A percentile compares a stretch with the other conserved stretches of the same genome.
Conservation (phyloP, 2,113 vertebrate genomes). For the Lathamus discolor region DNA sequence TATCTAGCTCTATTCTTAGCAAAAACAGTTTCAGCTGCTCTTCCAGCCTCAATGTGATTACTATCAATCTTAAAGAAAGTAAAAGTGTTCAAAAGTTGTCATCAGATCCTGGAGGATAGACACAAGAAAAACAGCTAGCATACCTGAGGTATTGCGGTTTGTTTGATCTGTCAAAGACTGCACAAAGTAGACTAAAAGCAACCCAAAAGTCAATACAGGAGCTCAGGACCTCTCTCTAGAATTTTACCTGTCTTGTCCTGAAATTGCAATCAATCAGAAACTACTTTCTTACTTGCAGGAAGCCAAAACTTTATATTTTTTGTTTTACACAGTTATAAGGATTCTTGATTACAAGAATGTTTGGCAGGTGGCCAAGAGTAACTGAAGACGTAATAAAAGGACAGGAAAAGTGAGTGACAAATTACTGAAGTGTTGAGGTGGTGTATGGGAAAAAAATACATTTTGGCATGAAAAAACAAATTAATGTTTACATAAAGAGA, state of each 20-base stretch:
- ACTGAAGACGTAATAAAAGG: background rate
- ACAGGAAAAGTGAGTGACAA: background rate
- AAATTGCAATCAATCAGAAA: slow-evolving; percentile 5
- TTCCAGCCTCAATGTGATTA: background rate
- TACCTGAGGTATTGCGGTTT: background rate
- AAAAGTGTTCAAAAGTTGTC: background rate
- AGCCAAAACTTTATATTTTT: background rate
- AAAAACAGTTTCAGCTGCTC: background rate
- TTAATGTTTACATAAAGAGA: background rate
- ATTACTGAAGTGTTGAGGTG: background rate
- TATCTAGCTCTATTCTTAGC: background rate
- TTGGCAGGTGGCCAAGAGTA: background rate
- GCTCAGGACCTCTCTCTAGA: background rate
- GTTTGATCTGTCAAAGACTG: slow-evolving; percentile 6
- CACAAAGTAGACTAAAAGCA: background rate
- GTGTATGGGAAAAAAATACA: background rate
- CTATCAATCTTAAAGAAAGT: background rate
- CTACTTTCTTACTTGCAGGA: background rate
- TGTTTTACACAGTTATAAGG: background rate
- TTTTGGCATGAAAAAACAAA: background rate
- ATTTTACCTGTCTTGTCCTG: background rate
- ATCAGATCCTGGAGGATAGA: background rate
- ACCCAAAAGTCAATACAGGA: background rate
- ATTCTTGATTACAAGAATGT: background rate
- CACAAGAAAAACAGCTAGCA: background rate